Evolutionary conservation across 2,888 invertebrate genomes (phyloP), one percentile per base, ranked within the genome.

Genomic region (Sesamia inferens): DNA sequence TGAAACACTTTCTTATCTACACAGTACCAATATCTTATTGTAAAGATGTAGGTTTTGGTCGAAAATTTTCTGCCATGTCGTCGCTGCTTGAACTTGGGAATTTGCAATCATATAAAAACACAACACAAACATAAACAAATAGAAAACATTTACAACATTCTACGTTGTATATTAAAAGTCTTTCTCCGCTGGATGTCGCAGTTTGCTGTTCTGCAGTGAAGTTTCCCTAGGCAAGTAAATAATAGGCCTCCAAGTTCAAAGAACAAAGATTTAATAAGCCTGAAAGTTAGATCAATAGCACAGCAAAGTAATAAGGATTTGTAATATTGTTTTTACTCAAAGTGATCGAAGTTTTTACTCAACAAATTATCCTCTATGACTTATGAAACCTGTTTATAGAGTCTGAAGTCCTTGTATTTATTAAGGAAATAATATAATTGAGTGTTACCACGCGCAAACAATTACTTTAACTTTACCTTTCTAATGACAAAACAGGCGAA

Each of bases 401-500:
- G 14, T 62, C 68, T 84, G 64, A 31, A 65, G 73, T 67, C 81
- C 84, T 84, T 79, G 81, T 84, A 78, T 70, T 55, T 84, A 78
- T 70, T 51, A 64, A 84, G 78, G 55, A 77, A 76, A 74, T 67
- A 78, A 76, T 74, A 79, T 73, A 84, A 84, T 79, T 68, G 76
- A 73, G 74, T 74, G 72, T 70, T 79, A 70, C 68, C 84, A 83
- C 83, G 82, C 76, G 71, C 82, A 71, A 79, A 64, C 71, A 82
- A 76, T 71, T 71, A 58, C 70, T 57, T 65, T 71, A 68, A 76
- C 76, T 80, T 81, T 63, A 63, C 48, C 57, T 55, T 65, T 78
- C 70, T 83, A 79, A 68, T 81, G 74, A 79, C 74, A 71, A 79
- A 76, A 74, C 78, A 63, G 61, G 57, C 72, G 68, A 78, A 84